These are phyloP conservation scores for Corythoichthys intestinalis DNA, from an alignment of 2,113 vertebrate species.

Conservation along the genomic window DNA sequence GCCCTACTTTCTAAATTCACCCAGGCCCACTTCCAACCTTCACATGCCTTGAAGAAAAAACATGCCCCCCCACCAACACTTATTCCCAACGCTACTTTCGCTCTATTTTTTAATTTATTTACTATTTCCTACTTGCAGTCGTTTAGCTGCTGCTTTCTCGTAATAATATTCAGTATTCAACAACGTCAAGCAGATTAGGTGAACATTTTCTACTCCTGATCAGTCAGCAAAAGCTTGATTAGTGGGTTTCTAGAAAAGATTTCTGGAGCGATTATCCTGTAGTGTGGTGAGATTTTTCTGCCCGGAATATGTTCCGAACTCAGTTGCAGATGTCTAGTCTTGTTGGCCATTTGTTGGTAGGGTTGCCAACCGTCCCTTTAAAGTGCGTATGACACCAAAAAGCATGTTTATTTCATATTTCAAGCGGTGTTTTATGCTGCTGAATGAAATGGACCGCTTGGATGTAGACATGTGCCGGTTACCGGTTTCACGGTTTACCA, in stretches of 20 bases:
- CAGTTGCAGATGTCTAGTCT: too few species aligned
- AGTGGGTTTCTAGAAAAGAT: not conserved
- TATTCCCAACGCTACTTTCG: slow-evolving; percentile 21
- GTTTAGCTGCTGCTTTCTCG: slow-evolving; percentile 37
- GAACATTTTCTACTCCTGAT: slow-evolving; percentile 10
- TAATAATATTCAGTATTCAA: slow-evolving; percentile 13
- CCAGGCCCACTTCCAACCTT: slow-evolving; percentile 65
- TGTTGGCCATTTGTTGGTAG: too few species aligned
- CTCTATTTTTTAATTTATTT: slow-evolving; percentile 15
- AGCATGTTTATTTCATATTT: too few species aligned
- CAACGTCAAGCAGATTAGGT: slow-evolving; percentile 44
- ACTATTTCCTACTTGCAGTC: slow-evolving; percentile 28
- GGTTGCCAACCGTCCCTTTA: too few species aligned
- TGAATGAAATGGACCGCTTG: too few species aligned
- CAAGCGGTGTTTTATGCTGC: too few species aligned
- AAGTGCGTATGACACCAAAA: too few species aligned
- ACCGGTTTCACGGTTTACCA: too few species aligned
- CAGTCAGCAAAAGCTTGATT: too few species aligned
- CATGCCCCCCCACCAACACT: slow-evolving; percentile 29
- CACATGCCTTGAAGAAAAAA: slow-evolving; percentile 49
- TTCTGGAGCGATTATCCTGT: not conserved
- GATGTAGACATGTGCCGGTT: too few species aligned
- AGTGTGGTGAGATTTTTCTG: too few species aligned
- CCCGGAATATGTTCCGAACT: too few species aligned
- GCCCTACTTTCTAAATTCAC: slow-evolving; percentile 76